Evolutionary conservation across 1,140 invertebrate genomes (phyloP), one percentile per base, ranked within the genome.

Genomic region (Drosophila hydei): DNA sequence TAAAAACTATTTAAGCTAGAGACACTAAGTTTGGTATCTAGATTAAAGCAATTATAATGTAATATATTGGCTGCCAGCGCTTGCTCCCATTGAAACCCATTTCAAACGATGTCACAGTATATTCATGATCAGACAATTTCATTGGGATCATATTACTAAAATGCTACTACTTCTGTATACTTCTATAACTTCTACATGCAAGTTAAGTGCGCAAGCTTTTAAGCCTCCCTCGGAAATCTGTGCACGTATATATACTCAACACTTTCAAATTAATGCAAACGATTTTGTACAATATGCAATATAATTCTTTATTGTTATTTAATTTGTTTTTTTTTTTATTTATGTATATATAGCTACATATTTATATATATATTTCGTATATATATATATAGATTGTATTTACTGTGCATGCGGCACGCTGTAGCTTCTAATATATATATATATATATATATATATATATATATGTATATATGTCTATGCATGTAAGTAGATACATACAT

Each of bases 281-380:
- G 11, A 5, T 48, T 64, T 72, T 48, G 59, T 75, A 75, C 81
- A 85, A 85, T 85, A 85, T 85, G 81, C 77, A 87, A 85, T 85
- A 87, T 79, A 87, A 81, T 85, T 85, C 83, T 85, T 85, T 85
- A 85, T 85, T 88, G 81, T 85, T 81, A 85, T 88, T 65, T 84
- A 80, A 85, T 77, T 70, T 87, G 59, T 65, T 63, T 65, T 55
- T 67, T 52, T 55, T 67, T 52, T 19, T 75, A 54, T 61, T 63
- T 54, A 48, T 55, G 55, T 79, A 58, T 43, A 79, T 79, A 75
- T 75, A 74, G 48, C 55, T 79, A 61, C 40, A 78, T 74, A 78
- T 73, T 69, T 75, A 62, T 77, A 59, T 58, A 69, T 71, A 40
- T 68, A 51, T 55, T 42, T 73, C 25, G 56, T 79, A 47, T 79